Evolutionary conservation across 2,888 invertebrate species (phyloP).

Genomic region (Notocelia uddmanniana): DNA sequence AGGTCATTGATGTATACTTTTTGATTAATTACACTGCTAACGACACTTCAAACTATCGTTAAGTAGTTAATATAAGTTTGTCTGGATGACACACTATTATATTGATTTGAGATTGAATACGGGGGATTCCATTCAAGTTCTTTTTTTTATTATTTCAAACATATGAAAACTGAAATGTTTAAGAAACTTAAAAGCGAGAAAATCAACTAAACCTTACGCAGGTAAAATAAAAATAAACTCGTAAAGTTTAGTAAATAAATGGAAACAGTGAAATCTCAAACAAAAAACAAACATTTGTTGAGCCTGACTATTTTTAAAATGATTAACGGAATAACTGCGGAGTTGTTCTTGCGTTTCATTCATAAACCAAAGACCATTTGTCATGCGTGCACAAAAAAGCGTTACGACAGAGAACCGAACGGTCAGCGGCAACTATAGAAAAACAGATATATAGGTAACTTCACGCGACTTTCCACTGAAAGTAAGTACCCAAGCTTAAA

Average conservation of each 20-base stretch:
- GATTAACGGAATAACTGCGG: not conserved
- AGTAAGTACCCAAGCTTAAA: not conserved
- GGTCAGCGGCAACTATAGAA: not conserved
- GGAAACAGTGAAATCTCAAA: not conserved
- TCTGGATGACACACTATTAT: too few species aligned
- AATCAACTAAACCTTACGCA: too few species aligned
- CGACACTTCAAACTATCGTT: too few species aligned
- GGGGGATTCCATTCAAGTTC: too few species aligned
- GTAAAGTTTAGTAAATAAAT: not conserved
- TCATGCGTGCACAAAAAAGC: not conserved
- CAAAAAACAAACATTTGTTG: not conserved
- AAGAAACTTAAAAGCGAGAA: too few species aligned
- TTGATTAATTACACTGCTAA: too few species aligned
- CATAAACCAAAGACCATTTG: not conserved
- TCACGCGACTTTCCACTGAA: not conserved
- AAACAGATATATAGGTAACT: not conserved
- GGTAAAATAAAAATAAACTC: not conserved
- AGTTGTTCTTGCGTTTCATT: not conserved
- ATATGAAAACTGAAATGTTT: too few species aligned
- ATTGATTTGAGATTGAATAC: too few species aligned
- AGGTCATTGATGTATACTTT: too few species aligned
- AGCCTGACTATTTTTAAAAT: not conserved
- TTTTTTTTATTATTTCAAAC: too few species aligned
- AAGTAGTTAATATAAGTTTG: too few species aligned
- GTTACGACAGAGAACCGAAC: not conserved